These are phyloP conservation scores for Hypotaenidia okinawae DNA, from an alignment of 2,797 vertebrate genomes.

Conservation along the genomic window DNA sequence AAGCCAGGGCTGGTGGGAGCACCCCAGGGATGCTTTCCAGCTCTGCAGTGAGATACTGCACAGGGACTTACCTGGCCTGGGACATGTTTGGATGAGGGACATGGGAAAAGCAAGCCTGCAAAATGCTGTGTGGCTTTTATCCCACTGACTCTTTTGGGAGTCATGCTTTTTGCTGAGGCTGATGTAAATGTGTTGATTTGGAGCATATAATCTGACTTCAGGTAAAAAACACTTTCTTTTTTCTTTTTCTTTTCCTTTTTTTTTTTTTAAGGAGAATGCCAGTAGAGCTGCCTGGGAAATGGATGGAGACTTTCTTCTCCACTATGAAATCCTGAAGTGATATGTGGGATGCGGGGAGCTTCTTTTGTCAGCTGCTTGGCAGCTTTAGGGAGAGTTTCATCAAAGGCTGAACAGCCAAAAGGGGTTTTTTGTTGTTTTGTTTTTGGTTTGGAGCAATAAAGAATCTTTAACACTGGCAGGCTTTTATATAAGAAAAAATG, in stretches of 20 bases:
- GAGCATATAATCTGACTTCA: background rate
- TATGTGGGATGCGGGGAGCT: background rate
- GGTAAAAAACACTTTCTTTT: too few species aligned
- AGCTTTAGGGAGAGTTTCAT: background rate
- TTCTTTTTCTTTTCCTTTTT: too few species aligned
- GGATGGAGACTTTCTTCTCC: background rate
- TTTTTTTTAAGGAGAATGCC: background rate
- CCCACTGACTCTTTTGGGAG: rapidly evolving
- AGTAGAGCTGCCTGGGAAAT: background rate
- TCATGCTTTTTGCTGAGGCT: background rate
- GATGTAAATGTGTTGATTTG: background rate
- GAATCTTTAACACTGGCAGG: background rate
- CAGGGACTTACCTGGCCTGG: background rate
- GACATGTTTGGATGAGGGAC: rapidly evolving
- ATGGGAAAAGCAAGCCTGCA: background rate
- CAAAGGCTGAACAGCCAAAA: background rate
- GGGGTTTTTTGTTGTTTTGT: background rate
- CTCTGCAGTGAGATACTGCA: background rate
- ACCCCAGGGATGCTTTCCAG: background rate
- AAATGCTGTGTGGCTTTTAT: background rate
- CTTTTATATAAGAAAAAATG: background rate
- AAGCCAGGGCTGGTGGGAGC: background rate
- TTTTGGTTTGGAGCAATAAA: slow-evolving; percentile 6
- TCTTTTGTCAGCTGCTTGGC: background rate
- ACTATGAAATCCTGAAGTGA: background rate